A percentile compares a stretch with the other conserved stretches of the same genome.
Evolutionary conservation across 1,140 invertebrate genomes (phyloP).

Genomic region (Bombus vancouverensis): DNA sequence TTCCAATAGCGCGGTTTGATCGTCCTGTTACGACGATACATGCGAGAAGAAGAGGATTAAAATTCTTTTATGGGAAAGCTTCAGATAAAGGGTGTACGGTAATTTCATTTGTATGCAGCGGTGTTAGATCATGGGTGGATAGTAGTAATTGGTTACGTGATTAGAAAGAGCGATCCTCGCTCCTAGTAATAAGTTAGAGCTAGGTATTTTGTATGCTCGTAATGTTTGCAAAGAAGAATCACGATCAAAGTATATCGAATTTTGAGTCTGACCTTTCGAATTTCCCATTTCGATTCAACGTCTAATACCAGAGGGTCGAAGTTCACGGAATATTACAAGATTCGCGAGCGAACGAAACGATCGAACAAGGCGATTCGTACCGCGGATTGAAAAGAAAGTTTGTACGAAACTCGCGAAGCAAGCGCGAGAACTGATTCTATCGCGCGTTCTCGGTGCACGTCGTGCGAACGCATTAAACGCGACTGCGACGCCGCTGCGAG

Average conservation of each 20-base stretch:
- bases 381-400: neutral
- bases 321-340: too few relatives aligned
- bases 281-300: neutral
- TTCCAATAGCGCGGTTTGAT: too few relatives aligned
- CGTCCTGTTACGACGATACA: too few relatives aligned
- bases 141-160: conserved; percentile 10
- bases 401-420: neutral
- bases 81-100: neutral
- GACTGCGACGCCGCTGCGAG: neutral
- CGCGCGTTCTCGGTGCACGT: neutral
- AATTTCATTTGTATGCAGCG: neutral
- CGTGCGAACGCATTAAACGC: neutral
- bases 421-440: neutral
- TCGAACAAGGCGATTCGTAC: too few relatives aligned
- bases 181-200: too few relatives aligned
- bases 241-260: neutral
- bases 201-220: neutral
- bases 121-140: neutral
- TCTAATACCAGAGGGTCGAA: neutral
- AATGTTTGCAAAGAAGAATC: too few relatives aligned
- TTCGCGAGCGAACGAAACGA: too few relatives aligned
- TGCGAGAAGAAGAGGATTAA: neutral
- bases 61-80: neutral
- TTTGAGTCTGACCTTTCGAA: too few relatives aligned
- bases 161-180: neutral